Evolutionary conservation across 2,113 vertebrate species (phyloP), one percentile per base, ranked within the genome.

Genomic region (Callorhinus ursinus): DNA sequence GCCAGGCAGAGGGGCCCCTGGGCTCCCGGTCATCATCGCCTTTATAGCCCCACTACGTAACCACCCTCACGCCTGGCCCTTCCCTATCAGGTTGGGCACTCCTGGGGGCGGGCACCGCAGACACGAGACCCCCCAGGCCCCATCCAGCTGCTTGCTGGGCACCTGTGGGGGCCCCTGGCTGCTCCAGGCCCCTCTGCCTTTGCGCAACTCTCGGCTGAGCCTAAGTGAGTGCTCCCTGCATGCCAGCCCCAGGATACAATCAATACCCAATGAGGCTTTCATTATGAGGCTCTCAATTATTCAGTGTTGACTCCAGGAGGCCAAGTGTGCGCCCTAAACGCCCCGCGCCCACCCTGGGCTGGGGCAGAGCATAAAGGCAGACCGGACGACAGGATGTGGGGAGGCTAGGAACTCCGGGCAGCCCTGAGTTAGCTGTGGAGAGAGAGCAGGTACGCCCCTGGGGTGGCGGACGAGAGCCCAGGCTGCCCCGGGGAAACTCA

Each of bases 261-360:
- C 99, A 98, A 99, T 99, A 99, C 96, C 97, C 98, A 98, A 99
- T 98, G 98, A 99, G 98, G 94, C 97, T 98, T 98, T 99, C 98
- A 99, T 99, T 98, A 98, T 95, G 97, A 97, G 98, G 80, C 94
- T 98, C 98, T 99, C 98, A 99, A 99, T 99, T 99, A 99, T 99
- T 99, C 98, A 98, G 97, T 97, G 97, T 98, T 97, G 97, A 97
- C 97, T 42, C 36, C 55, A 28, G 57, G 55, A 28, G 24, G 7
- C 55, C 36, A n/a, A 15, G 3, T 36, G 2, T 10, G 26, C 10
- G 46, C 63, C 63, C 63, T 67, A 16, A 15, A 67, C 31, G 2
- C 51, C 12, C 77, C 33, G 1, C 22, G 5, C 71, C 22, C 71
- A 15, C 71, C 3, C 79, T 19, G 28, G 2, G 46, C 46, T 51